Evolutionary conservation across 2,113 vertebrate species (phyloP), one percentile per base, ranked within the genome.

Genomic region (Amphiprion percula): DNA sequence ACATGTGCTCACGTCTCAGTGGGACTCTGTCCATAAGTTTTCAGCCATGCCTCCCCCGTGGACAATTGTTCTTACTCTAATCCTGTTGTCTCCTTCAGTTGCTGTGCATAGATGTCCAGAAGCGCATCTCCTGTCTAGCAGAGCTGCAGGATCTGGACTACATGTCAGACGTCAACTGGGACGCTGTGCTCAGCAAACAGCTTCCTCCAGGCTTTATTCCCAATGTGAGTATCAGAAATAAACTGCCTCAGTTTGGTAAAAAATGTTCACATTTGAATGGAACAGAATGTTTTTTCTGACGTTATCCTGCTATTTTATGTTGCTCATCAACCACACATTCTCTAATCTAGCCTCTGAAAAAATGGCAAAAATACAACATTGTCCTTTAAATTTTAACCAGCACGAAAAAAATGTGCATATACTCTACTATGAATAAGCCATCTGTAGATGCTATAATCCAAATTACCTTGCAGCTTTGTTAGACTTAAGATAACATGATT

Each of bases 151-250:
- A 92, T 62, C 92, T 95, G 61, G 94, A 96, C 0, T 97, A 94
- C 28, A 92, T 99, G 92, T 95, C 95, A 11, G 94, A 97, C 4
- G 94, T 97, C 81, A 97, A 97, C 90, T 99, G 98, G 98, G 96
- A 98, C 15, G 95, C 96, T 1, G 96, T 98, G 69, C 92, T 98
- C 39, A 95, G 93, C 89, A 99, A 99, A 88, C 95, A 94, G 83
- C 87, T 97, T 41, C 69, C 90, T 49, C 97, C 98, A 14, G 95
- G 95, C 53, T 99, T 99, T 89, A 93, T 97, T 84, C 98, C 98
- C 73, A 96, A 94, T 10, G 98, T 97, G 90, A 96, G 96, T 84
- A 44, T 79, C 47, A 70, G 47, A 64, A 61, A 71, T 53, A 74
- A 66, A 60, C 24, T 19, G 23, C 17, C 19, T 28, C n/a, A 10